Percentiles rank a stretch among this genome's conserved stretches.
Conservation (phyloP, 53 echinoderm and acorn worm species). For the Zoroaster sp. region DNA sequence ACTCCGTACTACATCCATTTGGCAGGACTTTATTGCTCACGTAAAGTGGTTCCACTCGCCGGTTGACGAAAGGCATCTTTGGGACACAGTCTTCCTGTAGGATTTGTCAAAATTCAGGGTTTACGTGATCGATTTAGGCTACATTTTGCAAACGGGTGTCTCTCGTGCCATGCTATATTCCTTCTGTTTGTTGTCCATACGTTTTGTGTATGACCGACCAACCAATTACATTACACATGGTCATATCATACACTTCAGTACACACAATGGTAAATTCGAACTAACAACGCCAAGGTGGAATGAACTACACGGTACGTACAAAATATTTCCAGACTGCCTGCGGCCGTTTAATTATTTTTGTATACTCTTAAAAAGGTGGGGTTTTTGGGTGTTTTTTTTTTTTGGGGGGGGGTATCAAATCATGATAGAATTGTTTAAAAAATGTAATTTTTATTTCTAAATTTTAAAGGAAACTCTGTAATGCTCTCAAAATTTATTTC, state of each 20-base stretch:
- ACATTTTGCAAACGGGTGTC: background rate
- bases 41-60: conserved; percentile 79
- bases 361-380: too few species aligned
- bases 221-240: background rate
- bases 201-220: too few species aligned
- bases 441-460: too few species aligned
- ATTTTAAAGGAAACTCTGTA: too few species aligned
- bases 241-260: conserved; percentile 16
- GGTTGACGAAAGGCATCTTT: conserved; percentile 96
- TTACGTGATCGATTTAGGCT: conserved; percentile 17
- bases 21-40: conserved; percentile 87
- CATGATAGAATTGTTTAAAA: too few species aligned
- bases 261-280: background rate
- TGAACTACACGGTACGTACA: conserved; percentile 44
- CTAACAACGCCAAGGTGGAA: background rate
- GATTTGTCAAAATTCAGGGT: background rate
- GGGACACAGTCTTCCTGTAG: too few species aligned
- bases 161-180: background rate
- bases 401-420: too few species aligned
- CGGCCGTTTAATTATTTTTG: too few species aligned
- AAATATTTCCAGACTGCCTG: too few species aligned
- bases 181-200: background rate
- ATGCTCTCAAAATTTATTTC: too few species aligned
- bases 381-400: too few species aligned
- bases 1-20: conserved; percentile 76